A percentile compares a stretch with the other conserved stretches of the same genome.
Conservation (phyloP, 2,797 vertebrate species). For the Aotus griseimembra region DNA sequence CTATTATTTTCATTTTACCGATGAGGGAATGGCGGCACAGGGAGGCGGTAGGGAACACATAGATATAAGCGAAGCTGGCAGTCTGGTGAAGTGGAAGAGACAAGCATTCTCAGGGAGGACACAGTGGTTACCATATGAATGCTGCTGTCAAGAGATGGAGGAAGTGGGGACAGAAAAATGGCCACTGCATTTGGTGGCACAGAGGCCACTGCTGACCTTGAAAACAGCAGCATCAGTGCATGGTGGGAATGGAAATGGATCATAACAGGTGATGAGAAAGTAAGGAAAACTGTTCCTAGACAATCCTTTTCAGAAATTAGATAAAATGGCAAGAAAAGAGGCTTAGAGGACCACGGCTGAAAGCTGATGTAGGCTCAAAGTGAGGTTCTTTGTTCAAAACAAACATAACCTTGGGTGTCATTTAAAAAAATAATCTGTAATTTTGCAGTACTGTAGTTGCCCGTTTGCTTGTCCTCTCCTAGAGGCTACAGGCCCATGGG, state of each 20-base stretch:
- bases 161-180: background rate
- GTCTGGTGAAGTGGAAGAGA: background rate
- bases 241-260: background rate
- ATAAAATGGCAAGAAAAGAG: background rate
- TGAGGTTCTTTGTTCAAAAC: background rate
- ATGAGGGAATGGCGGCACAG: background rate
- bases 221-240: background rate
- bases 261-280: background rate
- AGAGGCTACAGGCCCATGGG: background rate
- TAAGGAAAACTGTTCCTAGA: background rate
- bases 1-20: background rate
- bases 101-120: background rate
- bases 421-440: background rate
- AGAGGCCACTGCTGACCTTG: background rate
- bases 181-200: background rate
- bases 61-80: background rate
- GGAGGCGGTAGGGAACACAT: background rate
- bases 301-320: background rate
- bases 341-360: fast-evolving
- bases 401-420: background rate
- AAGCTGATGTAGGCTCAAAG: background rate
- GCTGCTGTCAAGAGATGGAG: background rate
- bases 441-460: background rate
- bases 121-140: fast-evolving
- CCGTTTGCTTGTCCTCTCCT: background rate